Conservation (phyloP, 2,113 vertebrate genomes). For the Toxotes jaculatrix region DNA sequence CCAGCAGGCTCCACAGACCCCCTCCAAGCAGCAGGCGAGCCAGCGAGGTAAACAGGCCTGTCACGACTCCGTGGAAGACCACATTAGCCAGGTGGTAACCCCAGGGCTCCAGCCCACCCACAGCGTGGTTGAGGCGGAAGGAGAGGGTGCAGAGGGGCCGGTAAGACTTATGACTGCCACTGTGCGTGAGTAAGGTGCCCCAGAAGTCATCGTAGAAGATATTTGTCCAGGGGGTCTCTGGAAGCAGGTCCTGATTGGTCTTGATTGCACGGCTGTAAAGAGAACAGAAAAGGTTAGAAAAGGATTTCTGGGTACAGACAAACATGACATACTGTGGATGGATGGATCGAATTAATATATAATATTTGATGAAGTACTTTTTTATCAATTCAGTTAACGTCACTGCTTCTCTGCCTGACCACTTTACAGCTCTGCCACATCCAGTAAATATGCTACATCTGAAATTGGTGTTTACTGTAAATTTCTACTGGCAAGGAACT, state of each 20-base stretch:
- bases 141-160: conserved; percentile 97
- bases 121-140: conserved; percentile 93
- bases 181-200: conserved; percentile 98
- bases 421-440: conserved; percentile 6
- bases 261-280: conserved; percentile 95
- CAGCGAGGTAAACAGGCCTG: conserved; percentile 92
- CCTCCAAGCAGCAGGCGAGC: conserved; percentile 92
- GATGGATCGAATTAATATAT: conserved; percentile 8
- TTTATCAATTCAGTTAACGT: conserved; percentile 32
- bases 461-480: conserved; percentile 36
- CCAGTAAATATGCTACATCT: conserved; percentile 7
- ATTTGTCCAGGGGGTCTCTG: conserved; percentile 96
- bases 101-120: conserved; percentile 95
- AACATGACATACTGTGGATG: not conserved
- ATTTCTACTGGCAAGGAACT: not conserved
- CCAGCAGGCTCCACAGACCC: conserved; percentile 92
- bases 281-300: conserved; percentile 34
- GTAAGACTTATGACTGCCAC: conserved; percentile 99
- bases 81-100: conserved; percentile 96
- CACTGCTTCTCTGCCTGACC: conserved; percentile 19
- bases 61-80: conserved; percentile 90
- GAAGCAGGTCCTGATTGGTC: conserved; percentile 98
- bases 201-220: conserved; percentile 99
- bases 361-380: not conserved
- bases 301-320: not conserved